Percentiles rank a stretch among this genome's conserved stretches.
Evolutionary conservation across 2,888 invertebrate genomes (phyloP).

Genomic region (Watsonalla binaria): DNA sequence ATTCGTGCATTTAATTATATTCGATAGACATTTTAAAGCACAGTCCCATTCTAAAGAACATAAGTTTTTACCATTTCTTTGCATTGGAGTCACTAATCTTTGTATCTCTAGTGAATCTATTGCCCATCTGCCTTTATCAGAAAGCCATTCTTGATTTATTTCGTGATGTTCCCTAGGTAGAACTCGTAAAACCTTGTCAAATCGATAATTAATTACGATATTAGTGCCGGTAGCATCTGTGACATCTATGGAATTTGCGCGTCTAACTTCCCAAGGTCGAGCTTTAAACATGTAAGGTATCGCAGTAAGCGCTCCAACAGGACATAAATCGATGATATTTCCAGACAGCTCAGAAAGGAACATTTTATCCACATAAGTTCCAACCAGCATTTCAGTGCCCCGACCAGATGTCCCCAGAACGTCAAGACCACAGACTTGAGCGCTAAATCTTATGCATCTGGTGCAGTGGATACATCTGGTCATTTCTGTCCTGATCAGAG

Average conservation of each 20-base stretch:
- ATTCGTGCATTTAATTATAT: slow-evolving; percentile 79
- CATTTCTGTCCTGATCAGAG: slow-evolving; percentile 98
- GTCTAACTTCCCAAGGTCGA: slow-evolving; percentile 97
- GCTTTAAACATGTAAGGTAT: slow-evolving; percentile 98
- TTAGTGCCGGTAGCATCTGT: slow-evolving; percentile 70
- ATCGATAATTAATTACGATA: slow-evolving; percentile 53
- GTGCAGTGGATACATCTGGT: slow-evolving; percentile 99
- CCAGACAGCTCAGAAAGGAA: slow-evolving; percentile 98
- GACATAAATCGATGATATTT: slow-evolving; percentile 98
- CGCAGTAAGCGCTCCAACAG: slow-evolving; percentile 98
- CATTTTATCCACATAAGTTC: slow-evolving; percentile 98
- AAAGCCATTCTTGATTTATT: slow-evolving; percentile 98
- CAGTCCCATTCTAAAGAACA: slow-evolving; percentile 94
- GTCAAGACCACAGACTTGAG: slow-evolving; percentile 98
- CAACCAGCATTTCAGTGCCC: slow-evolving; percentile 97
- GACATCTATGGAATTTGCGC: slow-evolving; percentile 75
- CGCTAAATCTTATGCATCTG: slow-evolving; percentile 97
- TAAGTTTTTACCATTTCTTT: slow-evolving; percentile 84
- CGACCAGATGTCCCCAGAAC: slow-evolving; percentile 95
- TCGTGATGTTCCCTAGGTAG: slow-evolving; percentile 64
- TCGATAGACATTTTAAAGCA: slow-evolving; percentile 85
- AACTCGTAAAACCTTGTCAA: slow-evolving; percentile 53
- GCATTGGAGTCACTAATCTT: slow-evolving; percentile 94
- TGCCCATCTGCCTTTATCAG: slow-evolving; percentile 97
- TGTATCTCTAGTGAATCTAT: slow-evolving; percentile 98